Base-by-base conservation (phyloP, 2,797 vertebrate species). In the Tokudaia muenninki region DNA sequence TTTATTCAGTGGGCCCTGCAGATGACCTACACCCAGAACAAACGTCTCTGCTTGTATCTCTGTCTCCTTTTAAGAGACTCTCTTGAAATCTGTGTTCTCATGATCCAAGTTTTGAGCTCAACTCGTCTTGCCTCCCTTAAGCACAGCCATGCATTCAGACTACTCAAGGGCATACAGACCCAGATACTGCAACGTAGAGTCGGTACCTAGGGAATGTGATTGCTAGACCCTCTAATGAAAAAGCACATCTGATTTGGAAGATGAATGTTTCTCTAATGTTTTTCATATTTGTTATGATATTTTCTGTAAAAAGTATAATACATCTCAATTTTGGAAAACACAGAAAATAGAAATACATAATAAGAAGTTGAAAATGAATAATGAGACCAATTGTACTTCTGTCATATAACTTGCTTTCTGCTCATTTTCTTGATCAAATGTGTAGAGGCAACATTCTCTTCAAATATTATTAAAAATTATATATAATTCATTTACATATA, bases 321-420 rank as follows among this genome's bases (percentile, higher is more conserved):
- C 59, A 87, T 86, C 44, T 77, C 47, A n/a, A 52, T 31, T n/a
- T 11, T 61, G 19, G 17, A 59, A 79, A 74, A 14, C 50, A 87
- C 70, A 88, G 63, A 87, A 90, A 94, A 47, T 24, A 91, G 72
- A 78, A 94, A 92, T 21, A 31, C 34, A 74, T n/a, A 72, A 88
- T 59, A 63, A 75, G 21, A 89, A 55, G 1, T 74, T 55, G 61
- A 3, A 63, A 78, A 67, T 34, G 77, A 86, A 24, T 31, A 50
- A 14, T 67, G 59, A 41, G 41, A 77, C 19, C 37, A 8, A 63
- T 86, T 47, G 7, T 14, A 89, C 31, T 74, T 86, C 9, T 55
- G 10, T 59, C 90, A 22, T 3, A 41, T 55, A 55, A 59, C 22
- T 41, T 82, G 59, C n/a, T 52, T 50, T 84, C n/a, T 5, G 19